A percentile compares a stretch with the other conserved stretches of the same genome.
Evolutionary conservation across 1,140 invertebrate species (phyloP).

Genomic region (Pristionchus pacificus): DNA sequence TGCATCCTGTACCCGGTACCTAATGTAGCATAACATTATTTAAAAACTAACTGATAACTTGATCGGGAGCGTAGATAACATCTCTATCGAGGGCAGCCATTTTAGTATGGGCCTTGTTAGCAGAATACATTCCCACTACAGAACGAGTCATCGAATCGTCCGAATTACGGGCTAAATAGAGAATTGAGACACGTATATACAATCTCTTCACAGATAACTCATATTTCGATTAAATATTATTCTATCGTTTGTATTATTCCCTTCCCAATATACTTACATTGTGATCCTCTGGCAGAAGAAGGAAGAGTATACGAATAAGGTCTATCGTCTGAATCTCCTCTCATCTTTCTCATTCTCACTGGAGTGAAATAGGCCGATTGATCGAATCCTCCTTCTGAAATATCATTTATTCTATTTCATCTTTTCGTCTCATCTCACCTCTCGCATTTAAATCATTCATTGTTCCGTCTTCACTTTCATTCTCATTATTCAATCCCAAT

Average conservation of each 20-base stretch:
- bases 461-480: background rate
- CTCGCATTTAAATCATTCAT: too few species aligned
- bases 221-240: background rate
- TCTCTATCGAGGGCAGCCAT: constrained; percentile 7
- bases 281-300: background rate
- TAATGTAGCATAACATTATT: too few species aligned
- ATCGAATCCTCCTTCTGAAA: too few species aligned
- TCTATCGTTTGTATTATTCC: background rate
- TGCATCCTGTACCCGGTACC: too few species aligned
- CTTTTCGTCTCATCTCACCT: too few species aligned
- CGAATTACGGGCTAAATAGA: background rate
- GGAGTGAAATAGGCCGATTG: background rate
- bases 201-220: too few species aligned
- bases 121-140: background rate
- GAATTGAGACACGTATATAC: too few species aligned
- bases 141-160: background rate
- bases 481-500: background rate
- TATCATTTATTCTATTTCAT: too few species aligned
- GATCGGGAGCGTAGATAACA: constrained; percentile 34
- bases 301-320: background rate
- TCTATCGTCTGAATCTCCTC: background rate
- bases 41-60: constrained; percentile 22
- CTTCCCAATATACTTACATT: background rate
- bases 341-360: background rate
- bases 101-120: background rate